Evolutionary conservation across 2,113 vertebrate species (phyloP), one percentile per base, ranked within the genome.

Genomic region (Eleginops maclovinus): DNA sequence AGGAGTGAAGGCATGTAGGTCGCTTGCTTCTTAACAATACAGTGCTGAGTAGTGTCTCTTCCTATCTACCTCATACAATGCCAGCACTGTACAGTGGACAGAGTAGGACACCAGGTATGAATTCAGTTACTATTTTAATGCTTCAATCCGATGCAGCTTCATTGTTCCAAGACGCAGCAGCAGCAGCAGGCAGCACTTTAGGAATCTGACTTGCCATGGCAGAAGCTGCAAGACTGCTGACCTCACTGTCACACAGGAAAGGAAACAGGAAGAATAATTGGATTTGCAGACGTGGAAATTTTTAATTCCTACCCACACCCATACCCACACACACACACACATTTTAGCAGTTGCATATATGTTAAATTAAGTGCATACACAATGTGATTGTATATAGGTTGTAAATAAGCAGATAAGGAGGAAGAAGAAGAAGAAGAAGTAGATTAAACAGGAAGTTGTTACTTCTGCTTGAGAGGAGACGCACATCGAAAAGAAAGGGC

Each of bases 41-140:
- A 83, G 77, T 73, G 86, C 82, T 71, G 79, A 82, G 85, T 78
- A 79, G 84, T 87, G 85, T 81, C 84, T 84, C 82, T 85, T 77
- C 75, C 71, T 88, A 90, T 92, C 94, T 94, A 94, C 94, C 94
- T 94, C 94, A 93, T 77, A 85, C 72, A 84, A 75, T 72, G 72
- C 44, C 77, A 82, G 67, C 74, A 71, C 77, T 87, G 80, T 85
- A 62, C 88, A 56, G 66, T 72, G 82, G 60, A 78, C 66, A 83
- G 77, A 82, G 77, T 15, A 76, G 43, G 47, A 75, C n/a, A 58
- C 67, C 56, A 66, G 14, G 75, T 62, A 61, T 22, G 36, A 77
- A 64, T 63, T 10, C 59, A 68, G 26, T 61, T 60, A 79, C 44
- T 17, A 19, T 56, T 65, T 41, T 40, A 28, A 84, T 31, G 71